Conservation (phyloP, 1,140 invertebrate genomes). For the Macrobrachium nipponense region DNA sequence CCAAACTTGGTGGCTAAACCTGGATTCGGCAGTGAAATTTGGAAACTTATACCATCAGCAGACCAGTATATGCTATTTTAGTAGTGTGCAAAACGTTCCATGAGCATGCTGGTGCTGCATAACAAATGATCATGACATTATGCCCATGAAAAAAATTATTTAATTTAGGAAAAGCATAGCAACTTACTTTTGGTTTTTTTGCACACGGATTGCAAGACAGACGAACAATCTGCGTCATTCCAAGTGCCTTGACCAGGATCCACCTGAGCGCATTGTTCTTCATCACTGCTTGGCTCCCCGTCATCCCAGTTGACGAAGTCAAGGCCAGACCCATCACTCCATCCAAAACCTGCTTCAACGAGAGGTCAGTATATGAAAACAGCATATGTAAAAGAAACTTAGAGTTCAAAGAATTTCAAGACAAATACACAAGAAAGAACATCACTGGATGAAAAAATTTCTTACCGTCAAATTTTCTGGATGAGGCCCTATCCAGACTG, state of each 20-base stretch:
- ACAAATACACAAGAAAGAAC: not conserved
- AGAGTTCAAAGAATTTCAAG: not conserved
- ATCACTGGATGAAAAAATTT: not conserved
- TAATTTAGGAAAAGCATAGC: no score
- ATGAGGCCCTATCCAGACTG: conserved; percentile 43
- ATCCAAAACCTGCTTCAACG: not conserved
- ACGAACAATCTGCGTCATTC: conserved; percentile 34
- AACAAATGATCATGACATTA: no score
- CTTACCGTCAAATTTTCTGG: conserved; percentile 11
- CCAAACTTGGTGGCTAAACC: no score
- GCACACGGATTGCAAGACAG: not conserved
- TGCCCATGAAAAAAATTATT: no score
- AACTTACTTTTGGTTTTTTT: conserved; percentile 30
- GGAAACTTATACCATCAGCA: no score
- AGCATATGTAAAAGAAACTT: not conserved
- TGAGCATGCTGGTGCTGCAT: no score
- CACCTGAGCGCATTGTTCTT: conserved; percentile 37
- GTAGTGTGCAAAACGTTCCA: no score
- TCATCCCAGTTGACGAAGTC: conserved; percentile 45
- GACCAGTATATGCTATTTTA: no score
- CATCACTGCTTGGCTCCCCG: conserved; percentile 39
- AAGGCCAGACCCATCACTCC: conserved; percentile 40
- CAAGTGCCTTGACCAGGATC: conserved; percentile 4
- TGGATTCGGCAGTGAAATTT: no score
- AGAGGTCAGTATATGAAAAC: not conserved